These are phyloP conservation scores for Chrosomus eos DNA, from an alignment of 2,797 vertebrate species.

Conservation along the genomic window DNA sequence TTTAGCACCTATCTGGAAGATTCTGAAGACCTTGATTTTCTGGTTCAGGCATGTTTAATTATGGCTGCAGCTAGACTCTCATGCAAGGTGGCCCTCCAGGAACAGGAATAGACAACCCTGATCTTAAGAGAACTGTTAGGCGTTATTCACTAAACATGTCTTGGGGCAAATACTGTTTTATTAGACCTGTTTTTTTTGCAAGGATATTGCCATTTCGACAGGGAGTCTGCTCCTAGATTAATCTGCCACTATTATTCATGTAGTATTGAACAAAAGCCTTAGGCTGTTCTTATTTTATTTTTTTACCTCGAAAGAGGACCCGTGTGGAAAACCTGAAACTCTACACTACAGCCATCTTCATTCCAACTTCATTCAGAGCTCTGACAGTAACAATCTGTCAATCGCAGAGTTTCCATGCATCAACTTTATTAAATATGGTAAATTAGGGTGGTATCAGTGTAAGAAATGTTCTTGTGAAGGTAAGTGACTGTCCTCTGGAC, in stretches of 20 bases:
- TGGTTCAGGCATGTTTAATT: conserved; percentile 7
- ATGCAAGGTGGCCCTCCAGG: not conserved
- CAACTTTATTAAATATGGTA: conserved; percentile 22
- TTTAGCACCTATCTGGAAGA: not conserved
- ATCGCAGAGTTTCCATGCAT: not conserved
- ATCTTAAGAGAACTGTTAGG: not conserved
- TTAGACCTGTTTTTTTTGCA: conserved; percentile 7
- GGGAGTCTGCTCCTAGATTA: not conserved
- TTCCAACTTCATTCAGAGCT: conserved; percentile 40
- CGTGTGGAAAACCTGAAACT: not conserved
- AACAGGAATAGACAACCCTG: not conserved
- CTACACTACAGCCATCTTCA: conserved; percentile 21
- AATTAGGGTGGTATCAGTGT: conserved; percentile 21
- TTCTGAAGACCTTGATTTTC: not conserved
- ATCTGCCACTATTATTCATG: conserved; percentile 14
- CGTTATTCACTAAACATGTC: conserved; percentile 25
- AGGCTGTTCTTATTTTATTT: conserved; percentile 23
- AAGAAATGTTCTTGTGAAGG: conserved; percentile 23
- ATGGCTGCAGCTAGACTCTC: not conserved
- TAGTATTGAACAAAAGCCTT: conserved; percentile 29
- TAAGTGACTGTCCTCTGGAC: conserved; percentile 12
- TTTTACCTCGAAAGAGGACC: not conserved
- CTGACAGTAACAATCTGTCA: conserved; percentile 57
- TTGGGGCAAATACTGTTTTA: conserved; percentile 26
- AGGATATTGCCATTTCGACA: conserved; percentile 26